A percentile compares a stretch with the other conserved stretches of the same genome.
These are phyloP conservation scores for Chaetorhynchus papuensis DNA, from an alignment of 2,113 vertebrate species.

Conservation along the genomic window DNA sequence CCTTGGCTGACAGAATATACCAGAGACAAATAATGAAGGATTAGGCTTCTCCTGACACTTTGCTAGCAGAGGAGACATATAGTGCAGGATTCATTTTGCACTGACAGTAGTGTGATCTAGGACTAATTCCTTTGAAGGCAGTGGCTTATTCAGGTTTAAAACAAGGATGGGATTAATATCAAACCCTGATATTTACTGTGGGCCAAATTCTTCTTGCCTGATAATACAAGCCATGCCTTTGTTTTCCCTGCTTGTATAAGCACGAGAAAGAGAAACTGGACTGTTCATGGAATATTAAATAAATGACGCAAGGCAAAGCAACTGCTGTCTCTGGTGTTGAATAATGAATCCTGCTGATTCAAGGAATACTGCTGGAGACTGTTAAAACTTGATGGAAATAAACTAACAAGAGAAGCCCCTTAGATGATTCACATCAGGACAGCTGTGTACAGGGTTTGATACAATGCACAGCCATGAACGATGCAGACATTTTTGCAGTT, in stretches of 20 bases:
- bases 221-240: slow-evolving; percentile 24
- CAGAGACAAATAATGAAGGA: slow-evolving; percentile 32
- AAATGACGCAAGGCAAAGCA: neutral
- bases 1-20: neutral
- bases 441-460: neutral
- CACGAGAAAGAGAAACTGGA: neutral
- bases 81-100: neutral
- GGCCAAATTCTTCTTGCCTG: neutral
- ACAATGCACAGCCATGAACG: neutral
- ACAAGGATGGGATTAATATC: slow-evolving; percentile 34
- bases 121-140: slow-evolving; percentile 31
- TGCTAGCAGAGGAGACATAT: neutral
- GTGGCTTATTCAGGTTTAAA: neutral
- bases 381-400: neutral
- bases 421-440: neutral
- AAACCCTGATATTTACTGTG: neutral
- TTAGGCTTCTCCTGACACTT: slow-evolving; percentile 17
- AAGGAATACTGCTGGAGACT: neutral
- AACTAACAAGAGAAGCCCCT: neutral
- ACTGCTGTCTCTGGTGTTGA: neutral
- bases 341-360: neutral
- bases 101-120: neutral
- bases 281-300: slow-evolving; percentile 29
- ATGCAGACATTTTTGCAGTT: neutral
- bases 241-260: slow-evolving; percentile 20